Evolutionary conservation across 2,113 vertebrate species (phyloP), one percentile per base, ranked within the genome.

Genomic region (Seriola rivoliana): DNA sequence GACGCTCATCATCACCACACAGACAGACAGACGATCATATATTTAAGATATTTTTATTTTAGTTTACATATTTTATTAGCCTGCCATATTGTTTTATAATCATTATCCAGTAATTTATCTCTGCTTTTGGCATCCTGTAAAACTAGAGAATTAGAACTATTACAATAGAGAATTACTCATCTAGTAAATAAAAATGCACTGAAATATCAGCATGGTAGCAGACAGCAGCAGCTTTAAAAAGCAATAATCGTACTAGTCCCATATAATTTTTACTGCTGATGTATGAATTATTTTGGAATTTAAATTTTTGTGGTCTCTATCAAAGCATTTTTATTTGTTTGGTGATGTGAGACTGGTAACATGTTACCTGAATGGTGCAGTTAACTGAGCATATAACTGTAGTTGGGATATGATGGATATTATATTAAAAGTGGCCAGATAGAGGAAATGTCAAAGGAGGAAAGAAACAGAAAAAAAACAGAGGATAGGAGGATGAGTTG

Each of bases 401-500:
- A 71, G 78, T 25, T 44, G 21, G 72, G 36, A 60, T 19, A 58
- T 76, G 67, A 85, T 67, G 60, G 78, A 68, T 84, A 68, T 86
- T 57, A 80, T 60, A 66, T 77, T 63, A 74, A 74, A 76, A 74
- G 55, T 71, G 80, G 89, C 70, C 68, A 72, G 59, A 76, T 63
- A 38, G 60, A 78, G 52, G 66, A 55, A 57, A 69, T 63, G 84
- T 82, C 78, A 72, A 48, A 55, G 29, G 48, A 71, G 66, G 71
- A 77, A 60, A 64, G 62, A 79, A 80, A 63, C 71, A 65, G 68
- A 75, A 64, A 66, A 29, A 58, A 79, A 80, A 66, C 71, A 65
- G 65, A 75, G 75, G 64, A 80, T 57, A 55, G 72, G 42, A 62
- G 79, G 83, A 87, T 34, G 86, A 86, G 63, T 74, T 62, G 62